Evolutionary conservation across 2,113 vertebrate genomes (phyloP), one percentile per base, ranked within the genome.

Genomic region (Procavia capensis): DNA sequence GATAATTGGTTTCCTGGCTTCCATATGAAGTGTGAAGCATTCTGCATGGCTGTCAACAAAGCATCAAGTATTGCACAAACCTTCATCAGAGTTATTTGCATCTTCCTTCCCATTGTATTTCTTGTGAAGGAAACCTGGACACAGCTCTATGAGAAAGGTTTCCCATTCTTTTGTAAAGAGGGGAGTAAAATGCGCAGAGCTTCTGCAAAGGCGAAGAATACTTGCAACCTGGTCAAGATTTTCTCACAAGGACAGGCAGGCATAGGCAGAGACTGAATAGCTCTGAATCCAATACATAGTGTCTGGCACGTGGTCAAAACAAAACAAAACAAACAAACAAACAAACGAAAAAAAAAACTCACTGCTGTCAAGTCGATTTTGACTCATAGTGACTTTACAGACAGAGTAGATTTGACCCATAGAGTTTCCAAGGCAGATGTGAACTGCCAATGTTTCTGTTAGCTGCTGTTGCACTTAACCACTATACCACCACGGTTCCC

Each of bases 1-100:
- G 97, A 95, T 97, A 97, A 97, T 97, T 97, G 97, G 89, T 97
- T 97, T 97, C 68, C 94, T 94, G 96, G 68, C 90, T 96, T 93
- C 76, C 68, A 96, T 39, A 88, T 25, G 93, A 97, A 93, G 97
- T 97, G 97, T 96, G 97, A 97, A 97, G 84, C 34, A 2, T 76
- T 95, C 88, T 22, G 88, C 74, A 72, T 64, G 94, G 83, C 94
- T 94, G 97, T 96, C 97, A 96, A 89, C 91, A 72, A 95, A 81
- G 93, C 93, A 87, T 96, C 91, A 76, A 41, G 63, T 63, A 82
- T 81, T 54, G 47, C 41, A 68, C 41, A 88, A 95, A 78, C 47
- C 89, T 85, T 89, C 57, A 70, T 80, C 45, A 36, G 41, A 75
- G 57, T 82, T 85, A 72, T 80, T 92, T 91, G 88, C 91, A 75